Base-by-base conservation (phyloP, 2,888 invertebrate species). In the Spisula solida region DNA sequence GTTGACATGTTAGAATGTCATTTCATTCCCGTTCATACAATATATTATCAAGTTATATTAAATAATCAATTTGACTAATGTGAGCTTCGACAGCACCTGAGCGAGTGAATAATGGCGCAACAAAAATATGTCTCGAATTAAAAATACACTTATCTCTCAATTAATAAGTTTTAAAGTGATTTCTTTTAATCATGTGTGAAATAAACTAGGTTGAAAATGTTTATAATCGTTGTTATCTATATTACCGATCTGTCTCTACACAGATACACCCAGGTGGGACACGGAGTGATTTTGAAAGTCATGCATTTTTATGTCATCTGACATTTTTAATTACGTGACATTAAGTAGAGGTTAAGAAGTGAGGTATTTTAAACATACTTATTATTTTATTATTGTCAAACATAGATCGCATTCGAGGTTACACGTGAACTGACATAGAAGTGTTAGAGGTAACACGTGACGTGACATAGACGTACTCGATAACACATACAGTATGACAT, bases 241-340 rank as follows among this genome's bases (percentile, higher is more conserved):
- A n/a, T 12, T 10, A 2, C 6, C n/a, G 25, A 66, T 66, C 60
- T 66, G 5, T 66, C n/a, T 25, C 60, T 16, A 25, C 75, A 16
- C 31, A 75, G 34, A 20, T 75, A 31, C 8, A 18, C 14, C 41
- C 82, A 82, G 82, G 82, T 82, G 82, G 82, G 66, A 25, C n/a
- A 8, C 14, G 34, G n/a, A 20, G 0, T 25, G 8, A 60, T 82
- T 66, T 82, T 56, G 31, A 82, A 82, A 82, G 82, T 82, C 82
- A 82, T 82, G 60, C 41, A 60, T 60, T 82, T 82, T 82, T 60
- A 82, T 66, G 47, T n/a, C 16, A 18, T 14, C 25, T 75, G 34
- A 75, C 34, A 75, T 75, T 75, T 75, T 75, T 75, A 75, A 34
- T 75, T 34, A 75, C 75, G 16, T 75, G 31, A 75, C 75, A 75